phyloP scores from a whole-genome alignment of 2,113 vertebrate species.

The Siniperca knerii region DNA sequence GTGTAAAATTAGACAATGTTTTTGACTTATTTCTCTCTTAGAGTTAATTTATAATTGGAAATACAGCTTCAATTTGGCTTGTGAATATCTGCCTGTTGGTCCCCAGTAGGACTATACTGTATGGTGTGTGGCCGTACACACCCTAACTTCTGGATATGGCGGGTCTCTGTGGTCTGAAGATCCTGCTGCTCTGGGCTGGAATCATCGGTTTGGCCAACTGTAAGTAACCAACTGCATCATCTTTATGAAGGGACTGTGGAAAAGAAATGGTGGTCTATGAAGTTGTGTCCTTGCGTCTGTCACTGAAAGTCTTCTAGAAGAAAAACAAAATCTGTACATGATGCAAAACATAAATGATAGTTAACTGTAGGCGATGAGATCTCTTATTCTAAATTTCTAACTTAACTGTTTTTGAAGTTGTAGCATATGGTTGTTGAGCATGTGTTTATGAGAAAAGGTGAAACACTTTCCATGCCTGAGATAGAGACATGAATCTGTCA shows the following conservation, averaged over 20 bases:
- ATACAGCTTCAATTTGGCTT: slow-evolving; percentile 34
- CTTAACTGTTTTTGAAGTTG: slow-evolving; percentile 28
- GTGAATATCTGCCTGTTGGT: slow-evolving; percentile 76
- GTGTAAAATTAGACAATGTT: slow-evolving; percentile 45
- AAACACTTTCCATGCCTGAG: slow-evolving; percentile 23
- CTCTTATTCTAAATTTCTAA: slow-evolving; percentile 18
- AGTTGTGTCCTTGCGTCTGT: background rate
- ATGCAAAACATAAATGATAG: slow-evolving; percentile 10
- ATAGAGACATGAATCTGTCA: slow-evolving; percentile 53
- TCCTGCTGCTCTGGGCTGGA: slow-evolving; percentile 83
- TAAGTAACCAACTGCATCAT: slow-evolving; percentile 75
- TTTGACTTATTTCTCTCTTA: slow-evolving; percentile 50
- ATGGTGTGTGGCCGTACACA: slow-evolving; percentile 85
- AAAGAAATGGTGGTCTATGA: background rate
- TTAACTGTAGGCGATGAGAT: slow-evolving; percentile 5
- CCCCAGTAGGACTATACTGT: slow-evolving; percentile 80
- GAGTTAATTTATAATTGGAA: slow-evolving; percentile 32
- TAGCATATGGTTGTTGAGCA: slow-evolving; percentile 25
- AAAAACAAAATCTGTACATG: background rate
- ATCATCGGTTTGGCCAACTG: slow-evolving; percentile 76
- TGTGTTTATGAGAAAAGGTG: slow-evolving; percentile 28
- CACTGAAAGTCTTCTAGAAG: background rate
- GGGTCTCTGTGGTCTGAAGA: slow-evolving; percentile 84
- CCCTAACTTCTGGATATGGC: slow-evolving; percentile 87
- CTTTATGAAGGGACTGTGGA: background rate